phyloP scores from a whole-genome alignment of 2,888 invertebrate genomes.

The Drosophila neonasuta region DNA sequence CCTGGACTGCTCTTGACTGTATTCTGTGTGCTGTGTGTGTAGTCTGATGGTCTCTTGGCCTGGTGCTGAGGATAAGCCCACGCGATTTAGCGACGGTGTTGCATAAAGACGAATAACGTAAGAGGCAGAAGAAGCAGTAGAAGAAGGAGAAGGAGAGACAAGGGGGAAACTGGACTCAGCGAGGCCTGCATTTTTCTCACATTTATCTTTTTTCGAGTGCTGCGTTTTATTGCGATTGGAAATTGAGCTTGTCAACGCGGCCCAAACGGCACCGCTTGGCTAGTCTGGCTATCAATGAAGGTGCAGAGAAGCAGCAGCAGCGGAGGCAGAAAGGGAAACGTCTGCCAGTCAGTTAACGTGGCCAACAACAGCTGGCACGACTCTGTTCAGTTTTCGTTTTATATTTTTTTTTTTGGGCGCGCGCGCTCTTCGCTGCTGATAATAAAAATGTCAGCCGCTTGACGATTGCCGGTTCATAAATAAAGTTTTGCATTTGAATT shows the following conservation, averaged over 20 bases:
- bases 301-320: slow-evolving; percentile 4
- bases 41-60: slow-evolving; percentile 19
- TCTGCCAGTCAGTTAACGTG: slow-evolving; percentile 35
- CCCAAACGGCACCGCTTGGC: slow-evolving; percentile 66
- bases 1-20: slow-evolving; percentile 15
- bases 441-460: slow-evolving; percentile 80
- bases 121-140: slow-evolving; percentile 36
- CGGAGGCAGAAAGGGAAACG: slow-evolving; percentile 11
- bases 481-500: slow-evolving; percentile 74
- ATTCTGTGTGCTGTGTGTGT: too few species aligned
- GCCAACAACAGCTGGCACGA: slow-evolving; percentile 62
- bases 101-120: slow-evolving; percentile 58
- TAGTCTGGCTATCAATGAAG: slow-evolving; percentile 52
- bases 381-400: not conserved
- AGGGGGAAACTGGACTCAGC: slow-evolving; percentile 37
- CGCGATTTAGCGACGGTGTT: slow-evolving; percentile 69
- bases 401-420: slow-evolving; percentile 56
- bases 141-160: slow-evolving; percentile 1
- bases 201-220: slow-evolving; percentile 76
- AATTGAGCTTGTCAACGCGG: slow-evolving; percentile 77
- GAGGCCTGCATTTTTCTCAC: slow-evolving; percentile 77
- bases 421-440: slow-evolving; percentile 63
- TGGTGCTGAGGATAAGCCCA: slow-evolving; percentile 70
- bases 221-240: slow-evolving; percentile 78
- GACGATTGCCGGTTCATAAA: slow-evolving; percentile 78